These are phyloP conservation scores for Tribolium freemani DNA, from an alignment of 2,888 invertebrate species.

Conservation along the genomic window DNA sequence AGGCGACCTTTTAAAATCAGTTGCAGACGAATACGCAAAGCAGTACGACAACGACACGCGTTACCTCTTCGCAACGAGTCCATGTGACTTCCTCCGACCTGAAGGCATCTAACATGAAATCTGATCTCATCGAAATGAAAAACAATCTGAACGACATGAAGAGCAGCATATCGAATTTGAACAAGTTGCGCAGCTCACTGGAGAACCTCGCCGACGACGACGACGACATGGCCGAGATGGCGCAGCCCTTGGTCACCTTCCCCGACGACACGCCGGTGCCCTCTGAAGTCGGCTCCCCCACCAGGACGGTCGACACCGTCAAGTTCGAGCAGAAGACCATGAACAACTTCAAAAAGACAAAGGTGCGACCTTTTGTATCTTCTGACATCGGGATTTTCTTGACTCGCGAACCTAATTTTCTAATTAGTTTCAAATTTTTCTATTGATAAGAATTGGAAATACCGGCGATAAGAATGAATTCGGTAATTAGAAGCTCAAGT, in stretches of 20 bases:
- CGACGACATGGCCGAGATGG: constrained; percentile 61
- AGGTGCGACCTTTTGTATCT: constrained; percentile 65
- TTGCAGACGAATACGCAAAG: constrained; percentile 72
- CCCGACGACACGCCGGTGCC: constrained; percentile 84
- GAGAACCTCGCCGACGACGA: constrained; percentile 81
- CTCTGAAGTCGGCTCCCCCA: constrained; percentile 66
- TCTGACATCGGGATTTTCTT: too few relatives aligned
- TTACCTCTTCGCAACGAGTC: constrained; percentile 65
- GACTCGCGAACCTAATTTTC: too few relatives aligned
- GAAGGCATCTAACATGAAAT: constrained; percentile 87
- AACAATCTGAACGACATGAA: constrained; percentile 91
- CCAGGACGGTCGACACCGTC: constrained; percentile 73
- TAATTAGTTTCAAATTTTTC: too few relatives aligned
- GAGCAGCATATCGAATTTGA: constrained; percentile 70
- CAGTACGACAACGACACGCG: constrained; percentile 72
- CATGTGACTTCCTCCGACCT: constrained; percentile 74
- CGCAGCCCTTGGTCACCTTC: constrained; percentile 83
- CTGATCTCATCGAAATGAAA: constrained; percentile 83
- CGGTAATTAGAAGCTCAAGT: too few relatives aligned
- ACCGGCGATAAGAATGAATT: too few relatives aligned
- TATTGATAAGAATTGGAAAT: too few relatives aligned
- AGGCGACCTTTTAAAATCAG: constrained; percentile 54
- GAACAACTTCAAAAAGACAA: constrained; percentile 83
- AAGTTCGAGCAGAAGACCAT: constrained; percentile 89
- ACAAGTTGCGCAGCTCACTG: constrained; percentile 77